A percentile compares a stretch with the other conserved stretches of the same genome.
Conservation (phyloP, 2,888 invertebrate species). For the Orthosia cruda region DNA sequence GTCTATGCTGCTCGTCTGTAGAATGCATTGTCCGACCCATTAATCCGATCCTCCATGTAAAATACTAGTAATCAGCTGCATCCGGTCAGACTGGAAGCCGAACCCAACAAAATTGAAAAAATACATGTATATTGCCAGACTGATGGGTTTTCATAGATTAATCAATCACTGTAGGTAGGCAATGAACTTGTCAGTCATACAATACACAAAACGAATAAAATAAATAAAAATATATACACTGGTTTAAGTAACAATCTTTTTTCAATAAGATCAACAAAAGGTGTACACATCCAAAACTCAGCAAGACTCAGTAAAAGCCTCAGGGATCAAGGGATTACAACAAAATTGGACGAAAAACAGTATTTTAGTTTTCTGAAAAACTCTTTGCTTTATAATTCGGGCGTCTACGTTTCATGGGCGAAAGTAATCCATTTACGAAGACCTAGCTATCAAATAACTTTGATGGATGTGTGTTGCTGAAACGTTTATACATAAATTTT, state of each 20-base stretch:
- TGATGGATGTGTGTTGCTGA: conserved; percentile 41
- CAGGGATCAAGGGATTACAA: conserved; percentile 21
- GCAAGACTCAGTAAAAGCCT: conserved; percentile 16
- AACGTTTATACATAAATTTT: conserved; percentile 7
- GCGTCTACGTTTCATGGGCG: background rate
- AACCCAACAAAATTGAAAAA: too few species aligned
- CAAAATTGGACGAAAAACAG: conserved; percentile 31
- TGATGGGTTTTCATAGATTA: too few species aligned
- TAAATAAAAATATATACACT: background rate
- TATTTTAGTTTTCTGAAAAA: conserved; percentile 34
- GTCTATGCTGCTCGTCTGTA: too few species aligned
- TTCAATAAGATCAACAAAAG: background rate
- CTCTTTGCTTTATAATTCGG: conserved; percentile 16
- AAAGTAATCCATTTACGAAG: conserved; percentile 45
- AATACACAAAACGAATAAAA: too few species aligned
- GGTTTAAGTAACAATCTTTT: background rate
- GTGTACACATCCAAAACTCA: conserved; percentile 13
- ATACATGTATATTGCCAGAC: too few species aligned
- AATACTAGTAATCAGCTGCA: too few species aligned
- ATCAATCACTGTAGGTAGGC: too few species aligned
- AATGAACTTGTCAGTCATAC: too few species aligned
- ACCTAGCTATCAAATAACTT: conserved; percentile 25
- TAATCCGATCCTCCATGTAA: too few species aligned
- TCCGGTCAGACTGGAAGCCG: too few species aligned
- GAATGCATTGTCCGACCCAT: too few species aligned